A percentile compares a stretch with the other conserved stretches of the same genome.
Conservation (phyloP, 2,888 invertebrate genomes). For the Chymomyza caudatula region DNA sequence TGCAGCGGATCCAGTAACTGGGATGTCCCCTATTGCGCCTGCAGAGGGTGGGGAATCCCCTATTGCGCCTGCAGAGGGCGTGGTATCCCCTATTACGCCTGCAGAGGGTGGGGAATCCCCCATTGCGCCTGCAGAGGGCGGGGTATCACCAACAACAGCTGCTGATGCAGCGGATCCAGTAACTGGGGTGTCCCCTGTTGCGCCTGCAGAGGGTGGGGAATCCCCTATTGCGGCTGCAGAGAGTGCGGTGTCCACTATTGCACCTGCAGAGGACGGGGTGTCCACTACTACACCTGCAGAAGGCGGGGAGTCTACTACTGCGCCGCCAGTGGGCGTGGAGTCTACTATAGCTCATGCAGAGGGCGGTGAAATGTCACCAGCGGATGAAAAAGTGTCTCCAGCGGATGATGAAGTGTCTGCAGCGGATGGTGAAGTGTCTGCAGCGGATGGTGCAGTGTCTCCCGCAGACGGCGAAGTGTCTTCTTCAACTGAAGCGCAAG, state of each 20-base stretch:
- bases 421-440: too few relatives aligned
- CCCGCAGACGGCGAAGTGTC: too few relatives aligned
- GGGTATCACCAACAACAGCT: background rate
- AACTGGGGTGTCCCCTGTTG: background rate
- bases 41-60: background rate
- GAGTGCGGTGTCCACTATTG: too few relatives aligned
- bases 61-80: background rate
- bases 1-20: background rate
- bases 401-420: too few relatives aligned
- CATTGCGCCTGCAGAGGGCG: background rate
- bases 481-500: too few relatives aligned
- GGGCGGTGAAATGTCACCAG: background rate
- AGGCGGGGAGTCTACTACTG: background rate
- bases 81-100: background rate
- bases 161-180: background rate
- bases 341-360: background rate
- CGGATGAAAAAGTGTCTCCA: background rate
- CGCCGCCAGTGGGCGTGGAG: background rate
- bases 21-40: too few relatives aligned
- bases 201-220: background rate
- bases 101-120: background rate
- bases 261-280: background rate
- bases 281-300: background rate
- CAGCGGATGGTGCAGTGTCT: too few relatives aligned
- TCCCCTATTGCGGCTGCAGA: background rate